Percentiles rank a stretch among this genome's conserved stretches.
Conservation (phyloP, 2,113 vertebrate genomes). For the Labeo rohita region DNA sequence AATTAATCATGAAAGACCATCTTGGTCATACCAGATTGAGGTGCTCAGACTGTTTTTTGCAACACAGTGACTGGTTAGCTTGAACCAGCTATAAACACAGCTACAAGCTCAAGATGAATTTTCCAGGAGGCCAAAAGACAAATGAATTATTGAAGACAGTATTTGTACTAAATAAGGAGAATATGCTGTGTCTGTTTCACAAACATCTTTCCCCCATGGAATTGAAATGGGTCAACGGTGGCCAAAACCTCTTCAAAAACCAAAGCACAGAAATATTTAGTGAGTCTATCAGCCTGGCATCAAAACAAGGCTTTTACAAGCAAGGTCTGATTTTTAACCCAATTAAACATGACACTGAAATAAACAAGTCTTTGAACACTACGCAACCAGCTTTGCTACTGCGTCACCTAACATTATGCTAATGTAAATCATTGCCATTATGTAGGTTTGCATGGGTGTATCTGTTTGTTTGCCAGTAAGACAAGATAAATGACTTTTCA, state of each 20-base stretch:
- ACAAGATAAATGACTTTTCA: neutral
- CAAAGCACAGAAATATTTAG: neutral
- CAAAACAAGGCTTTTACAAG: neutral
- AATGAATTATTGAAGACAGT: neutral
- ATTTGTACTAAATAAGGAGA: neutral
- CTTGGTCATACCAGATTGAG: neutral
- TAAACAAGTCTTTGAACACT: neutral
- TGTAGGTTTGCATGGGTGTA: neutral
- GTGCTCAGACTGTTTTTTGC: neutral
- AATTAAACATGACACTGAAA: neutral
- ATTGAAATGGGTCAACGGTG: neutral
- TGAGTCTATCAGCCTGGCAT: neutral
- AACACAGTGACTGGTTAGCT: neutral
- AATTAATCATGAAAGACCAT: neutral
- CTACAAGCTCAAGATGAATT: neutral
- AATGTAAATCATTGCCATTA: neutral
- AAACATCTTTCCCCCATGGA: neutral
- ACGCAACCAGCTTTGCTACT: neutral
- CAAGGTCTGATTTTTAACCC: neutral
- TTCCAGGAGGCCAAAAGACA: neutral
- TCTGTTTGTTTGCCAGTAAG: neutral
- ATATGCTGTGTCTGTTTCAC: neutral
- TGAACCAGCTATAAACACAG: neutral
- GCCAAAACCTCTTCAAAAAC: neutral
- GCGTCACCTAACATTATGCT: neutral